Conservation (phyloP, 1,140 invertebrate species). For the Drosophila ananassae region DNA sequence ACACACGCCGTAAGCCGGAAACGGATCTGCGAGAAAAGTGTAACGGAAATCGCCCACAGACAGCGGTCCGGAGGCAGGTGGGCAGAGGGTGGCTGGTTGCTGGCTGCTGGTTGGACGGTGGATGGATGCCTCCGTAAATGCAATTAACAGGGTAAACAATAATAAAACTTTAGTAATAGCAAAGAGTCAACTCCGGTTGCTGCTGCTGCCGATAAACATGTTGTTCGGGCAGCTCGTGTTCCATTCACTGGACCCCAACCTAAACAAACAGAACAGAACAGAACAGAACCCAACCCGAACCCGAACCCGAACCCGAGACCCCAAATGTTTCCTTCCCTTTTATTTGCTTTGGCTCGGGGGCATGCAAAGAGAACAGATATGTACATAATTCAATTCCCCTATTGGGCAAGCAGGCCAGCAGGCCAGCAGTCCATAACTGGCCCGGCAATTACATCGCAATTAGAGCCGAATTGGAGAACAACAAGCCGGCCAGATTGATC, state of each 20-base stretch:
- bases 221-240: constrained; percentile 1
- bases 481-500: neutral
- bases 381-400: constrained; percentile 6
- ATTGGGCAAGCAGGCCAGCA: neutral
- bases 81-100: neutral
- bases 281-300: too few relatives aligned
- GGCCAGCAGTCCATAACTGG: constrained; percentile 2
- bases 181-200: constrained; percentile 2
- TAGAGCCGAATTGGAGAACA: constrained; percentile 14
- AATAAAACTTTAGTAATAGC: constrained; percentile 57
- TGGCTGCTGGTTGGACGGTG: neutral
- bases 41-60: constrained; percentile 42
- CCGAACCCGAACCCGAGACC: neutral
- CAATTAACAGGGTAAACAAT: constrained; percentile 69
- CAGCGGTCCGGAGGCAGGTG: neutral
- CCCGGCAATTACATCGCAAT: constrained; percentile 33
- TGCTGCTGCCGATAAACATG: constrained; percentile 3
- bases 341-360: neutral
- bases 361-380: neutral
- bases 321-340: neutral
- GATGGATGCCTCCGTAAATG: constrained; percentile 23
- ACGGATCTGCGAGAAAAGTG: constrained; percentile 35
- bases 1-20: constrained; percentile 33
- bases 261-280: constrained; percentile 27
- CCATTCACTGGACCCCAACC: neutral